phyloP scores from a whole-genome alignment of 2,113 vertebrate species.

The Struthidea cinerea region DNA sequence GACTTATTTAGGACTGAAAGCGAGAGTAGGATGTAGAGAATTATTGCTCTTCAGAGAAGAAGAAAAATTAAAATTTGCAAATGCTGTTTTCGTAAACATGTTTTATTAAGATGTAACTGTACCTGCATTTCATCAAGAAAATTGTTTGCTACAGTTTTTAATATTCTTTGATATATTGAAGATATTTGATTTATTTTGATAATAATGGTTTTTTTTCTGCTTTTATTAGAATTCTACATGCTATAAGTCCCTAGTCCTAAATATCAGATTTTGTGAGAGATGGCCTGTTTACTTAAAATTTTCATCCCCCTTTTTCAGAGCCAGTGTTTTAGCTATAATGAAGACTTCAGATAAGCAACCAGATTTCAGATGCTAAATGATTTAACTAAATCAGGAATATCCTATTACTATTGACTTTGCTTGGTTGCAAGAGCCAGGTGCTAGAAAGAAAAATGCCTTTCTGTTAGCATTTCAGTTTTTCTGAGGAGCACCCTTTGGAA shows the following conservation, averaged over 20 bases:
- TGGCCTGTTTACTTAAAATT: neutral
- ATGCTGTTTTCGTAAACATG: neutral
- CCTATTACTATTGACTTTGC: neutral
- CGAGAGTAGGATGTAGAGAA: neutral
- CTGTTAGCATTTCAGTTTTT: neutral
- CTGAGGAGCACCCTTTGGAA: neutral
- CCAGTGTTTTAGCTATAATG: neutral
- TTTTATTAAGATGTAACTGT: conserved; percentile 31
- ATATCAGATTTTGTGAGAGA: neutral
- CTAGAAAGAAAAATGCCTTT: neutral
- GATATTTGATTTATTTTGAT: conserved; percentile 24
- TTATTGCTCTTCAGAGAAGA: conserved; percentile 17
- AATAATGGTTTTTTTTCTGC: neutral
- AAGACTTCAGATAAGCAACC: neutral
- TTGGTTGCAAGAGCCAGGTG: neutral
- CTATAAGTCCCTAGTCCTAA: neutral
- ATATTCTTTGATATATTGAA: conserved; percentile 29
- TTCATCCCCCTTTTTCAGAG: neutral
- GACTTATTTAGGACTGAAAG: neutral
- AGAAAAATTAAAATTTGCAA: conserved; percentile 42
- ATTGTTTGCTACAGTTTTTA: conserved; percentile 30
- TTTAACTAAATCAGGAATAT: neutral
- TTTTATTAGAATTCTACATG: neutral
- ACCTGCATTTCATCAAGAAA: conserved; percentile 56
- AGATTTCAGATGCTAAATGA: neutral